A percentile compares a stretch with the other conserved stretches of the same genome.
These are phyloP conservation scores for Lutraria rhynchaena DNA, from an alignment of 1,140 invertebrate species.

Conservation along the genomic window DNA sequence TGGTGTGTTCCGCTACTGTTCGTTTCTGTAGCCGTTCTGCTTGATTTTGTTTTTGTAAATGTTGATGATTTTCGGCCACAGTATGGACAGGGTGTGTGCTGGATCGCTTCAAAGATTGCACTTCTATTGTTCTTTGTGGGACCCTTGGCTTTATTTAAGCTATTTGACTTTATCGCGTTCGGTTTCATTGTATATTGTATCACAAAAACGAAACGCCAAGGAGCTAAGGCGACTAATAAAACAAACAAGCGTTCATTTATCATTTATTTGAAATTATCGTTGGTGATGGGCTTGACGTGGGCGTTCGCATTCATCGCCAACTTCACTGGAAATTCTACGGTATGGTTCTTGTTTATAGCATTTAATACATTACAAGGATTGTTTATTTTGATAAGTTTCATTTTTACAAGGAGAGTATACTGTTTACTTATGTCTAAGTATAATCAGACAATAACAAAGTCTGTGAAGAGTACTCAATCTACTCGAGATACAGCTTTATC, in stretches of 20 bases:
- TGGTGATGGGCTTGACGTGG: constrained; percentile 80
- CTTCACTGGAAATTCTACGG: constrained; percentile 41
- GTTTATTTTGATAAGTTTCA: constrained; percentile 63
- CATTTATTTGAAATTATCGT: constrained; percentile 84
- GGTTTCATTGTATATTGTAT: constrained; percentile 82
- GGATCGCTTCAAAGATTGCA: constrained; percentile 76
- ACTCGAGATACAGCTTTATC: too few species aligned
- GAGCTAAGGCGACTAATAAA: constrained; percentile 45
- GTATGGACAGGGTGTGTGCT: constrained; percentile 79
- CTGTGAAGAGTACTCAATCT: too few species aligned
- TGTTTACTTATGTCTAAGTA: constrained; percentile 26
- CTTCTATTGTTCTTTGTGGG: constrained; percentile 76
- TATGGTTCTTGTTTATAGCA: constrained; percentile 69
- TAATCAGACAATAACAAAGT: too few species aligned
- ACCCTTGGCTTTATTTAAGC: constrained; percentile 76
- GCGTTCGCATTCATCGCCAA: constrained; percentile 74
- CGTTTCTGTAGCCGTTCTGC: constrained; percentile 80
- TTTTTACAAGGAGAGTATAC: constrained; percentile 57
- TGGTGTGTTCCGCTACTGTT: constrained; percentile 83
- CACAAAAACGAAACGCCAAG: constrained; percentile 65
- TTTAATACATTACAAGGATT: constrained; percentile 71
- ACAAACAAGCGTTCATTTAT: constrained; percentile 68
- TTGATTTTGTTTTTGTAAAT: constrained; percentile 77
- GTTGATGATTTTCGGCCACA: constrained; percentile 43
- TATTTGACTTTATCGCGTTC: constrained; percentile 75